A percentile compares a stretch with the other conserved stretches of the same genome.
phyloP scores from a whole-genome alignment of 2,888 invertebrate species.

The Thereva unica region DNA sequence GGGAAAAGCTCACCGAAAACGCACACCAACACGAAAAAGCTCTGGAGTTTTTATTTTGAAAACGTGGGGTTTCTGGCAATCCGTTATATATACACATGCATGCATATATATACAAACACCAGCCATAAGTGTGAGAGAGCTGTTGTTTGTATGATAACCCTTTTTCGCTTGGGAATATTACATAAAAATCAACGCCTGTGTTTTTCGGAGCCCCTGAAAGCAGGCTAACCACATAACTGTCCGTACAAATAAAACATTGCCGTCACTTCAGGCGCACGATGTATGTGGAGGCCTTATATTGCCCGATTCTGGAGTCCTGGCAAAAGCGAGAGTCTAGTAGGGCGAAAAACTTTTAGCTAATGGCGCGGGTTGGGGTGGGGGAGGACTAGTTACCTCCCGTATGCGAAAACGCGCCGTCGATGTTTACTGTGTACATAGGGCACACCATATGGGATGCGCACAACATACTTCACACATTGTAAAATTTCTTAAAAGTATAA shows the following conservation, averaged over 20 bases:
- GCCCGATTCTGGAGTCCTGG: too few species aligned
- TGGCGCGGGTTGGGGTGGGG: too few species aligned
- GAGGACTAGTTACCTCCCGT: neutral
- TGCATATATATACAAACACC: constrained; percentile 15
- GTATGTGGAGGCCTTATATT: too few species aligned
- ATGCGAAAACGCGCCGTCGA: constrained; percentile 24
- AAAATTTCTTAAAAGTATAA: constrained; percentile 3
- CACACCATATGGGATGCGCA: constrained; percentile 20
- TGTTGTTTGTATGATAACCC: constrained; percentile 31
- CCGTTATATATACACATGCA: constrained; percentile 22
- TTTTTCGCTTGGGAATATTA: constrained; percentile 18
- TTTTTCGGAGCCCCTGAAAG: constrained; percentile 23
- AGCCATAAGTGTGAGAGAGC: neutral
- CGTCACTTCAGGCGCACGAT: too few species aligned
- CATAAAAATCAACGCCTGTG: constrained; percentile 34
- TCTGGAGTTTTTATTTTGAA: neutral
- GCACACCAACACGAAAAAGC: constrained; percentile 17
- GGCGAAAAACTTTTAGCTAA: too few species aligned
- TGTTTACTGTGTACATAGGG: constrained; percentile 8
- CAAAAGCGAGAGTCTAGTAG: too few species aligned
- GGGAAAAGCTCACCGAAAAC: constrained; percentile 15
- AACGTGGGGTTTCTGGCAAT: too few species aligned
- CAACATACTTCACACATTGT: constrained; percentile 26
- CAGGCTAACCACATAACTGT: constrained; percentile 29
- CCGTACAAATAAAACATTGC: constrained; percentile 10